Percentiles rank a stretch among this genome's conserved stretches.
These are phyloP conservation scores for Drosophila lacertosa DNA, from an alignment of 1,140 invertebrate species.

Conservation along the genomic window DNA sequence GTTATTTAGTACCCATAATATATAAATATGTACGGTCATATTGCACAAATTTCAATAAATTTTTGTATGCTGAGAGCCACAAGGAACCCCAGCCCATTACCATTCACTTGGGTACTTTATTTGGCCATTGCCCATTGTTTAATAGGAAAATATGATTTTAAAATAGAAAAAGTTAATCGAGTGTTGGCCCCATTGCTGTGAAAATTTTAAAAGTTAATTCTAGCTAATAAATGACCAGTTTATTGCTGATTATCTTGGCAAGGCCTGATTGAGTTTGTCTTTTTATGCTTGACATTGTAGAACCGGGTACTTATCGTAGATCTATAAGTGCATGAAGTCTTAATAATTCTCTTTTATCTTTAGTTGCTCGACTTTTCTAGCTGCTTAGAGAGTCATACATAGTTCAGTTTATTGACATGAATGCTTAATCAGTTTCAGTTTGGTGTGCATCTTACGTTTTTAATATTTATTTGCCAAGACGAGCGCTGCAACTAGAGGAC, in stretches of 20 bases:
- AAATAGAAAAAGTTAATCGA: conserved; percentile 20
- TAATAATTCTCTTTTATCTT: conserved; percentile 57
- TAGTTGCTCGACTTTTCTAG: conserved; percentile 56
- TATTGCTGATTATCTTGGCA: conserved; percentile 38
- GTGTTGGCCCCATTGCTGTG: conserved; percentile 43
- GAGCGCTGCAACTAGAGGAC: conserved; percentile 44
- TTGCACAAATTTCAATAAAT: conserved; percentile 19
- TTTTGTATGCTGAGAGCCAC: conserved; percentile 9
- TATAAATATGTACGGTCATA: conserved; percentile 17
- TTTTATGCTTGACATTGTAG: conserved; percentile 30
- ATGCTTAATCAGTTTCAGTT: conserved; percentile 56
- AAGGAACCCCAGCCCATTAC: neutral
- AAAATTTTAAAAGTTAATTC: conserved; percentile 38
- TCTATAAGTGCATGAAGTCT: conserved; percentile 42
- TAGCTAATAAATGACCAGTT: conserved; percentile 37
- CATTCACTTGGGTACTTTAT: conserved; percentile 35
- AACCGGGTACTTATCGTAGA: conserved; percentile 72
- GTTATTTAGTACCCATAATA: conserved; percentile 11
- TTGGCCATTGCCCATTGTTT: neutral
- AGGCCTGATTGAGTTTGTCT: conserved; percentile 48
- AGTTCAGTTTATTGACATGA: conserved; percentile 38
- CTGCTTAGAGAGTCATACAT: conserved; percentile 26
- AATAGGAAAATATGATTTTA: conserved; percentile 52
- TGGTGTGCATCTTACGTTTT: conserved; percentile 53
- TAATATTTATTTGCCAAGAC: conserved; percentile 12